A percentile compares a stretch with the other conserved stretches of the same genome.
Evolutionary conservation across 2,113 vertebrate species (phyloP).

Genomic region (Macroglossus sobrinus): DNA sequence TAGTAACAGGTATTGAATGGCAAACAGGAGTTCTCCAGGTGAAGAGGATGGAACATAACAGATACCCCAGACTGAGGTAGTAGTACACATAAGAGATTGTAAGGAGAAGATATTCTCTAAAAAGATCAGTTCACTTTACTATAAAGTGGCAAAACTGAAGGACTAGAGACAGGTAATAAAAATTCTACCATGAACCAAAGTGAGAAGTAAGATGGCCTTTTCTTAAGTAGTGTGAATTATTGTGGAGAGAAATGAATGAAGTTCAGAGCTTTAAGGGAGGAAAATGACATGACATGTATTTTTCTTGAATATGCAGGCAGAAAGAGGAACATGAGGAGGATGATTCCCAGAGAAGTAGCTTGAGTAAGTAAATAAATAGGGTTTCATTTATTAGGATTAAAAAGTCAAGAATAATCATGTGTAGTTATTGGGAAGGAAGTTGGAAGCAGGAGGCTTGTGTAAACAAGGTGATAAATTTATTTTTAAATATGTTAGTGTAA

Average conservation of each 20-base stretch:
- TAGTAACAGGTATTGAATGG: background rate
- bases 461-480: background rate
- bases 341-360: background rate
- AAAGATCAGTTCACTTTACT: background rate
- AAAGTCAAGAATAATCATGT: background rate
- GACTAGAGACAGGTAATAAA: background rate
- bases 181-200: background rate
- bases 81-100: background rate
- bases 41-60: background rate
- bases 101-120: background rate
- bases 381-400: background rate
- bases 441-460: accelerated
- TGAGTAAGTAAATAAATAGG: background rate
- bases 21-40: background rate
- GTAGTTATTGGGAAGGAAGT: background rate
- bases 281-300: background rate
- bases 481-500: background rate
- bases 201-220: background rate
- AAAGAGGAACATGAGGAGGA: background rate
- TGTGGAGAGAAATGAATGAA: background rate
- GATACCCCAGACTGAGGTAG: background rate
- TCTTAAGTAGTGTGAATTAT: background rate
- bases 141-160: background rate
- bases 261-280: background rate
- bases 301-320: background rate